Evolutionary conservation across 2,888 invertebrate species (phyloP).

Genomic region (Cryptocephalus moraei): DNA sequence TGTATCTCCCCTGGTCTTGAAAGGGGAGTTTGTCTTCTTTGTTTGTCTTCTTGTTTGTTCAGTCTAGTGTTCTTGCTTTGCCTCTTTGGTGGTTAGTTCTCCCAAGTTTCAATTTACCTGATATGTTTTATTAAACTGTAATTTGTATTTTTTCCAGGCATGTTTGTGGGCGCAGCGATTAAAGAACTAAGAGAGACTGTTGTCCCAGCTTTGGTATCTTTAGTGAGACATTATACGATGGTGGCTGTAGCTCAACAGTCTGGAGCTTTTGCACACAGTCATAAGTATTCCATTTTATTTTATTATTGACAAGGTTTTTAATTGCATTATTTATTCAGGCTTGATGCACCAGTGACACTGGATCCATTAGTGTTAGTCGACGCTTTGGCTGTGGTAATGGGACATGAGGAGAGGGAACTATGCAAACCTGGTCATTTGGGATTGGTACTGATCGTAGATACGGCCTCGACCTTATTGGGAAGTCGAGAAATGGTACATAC

Average conservation of each 20-base stretch:
- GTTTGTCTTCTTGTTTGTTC: too few relatives aligned
- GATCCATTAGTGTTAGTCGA: constrained; percentile 85
- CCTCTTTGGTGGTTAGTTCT: too few relatives aligned
- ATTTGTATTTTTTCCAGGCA: constrained; percentile 43
- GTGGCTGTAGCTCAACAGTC: constrained; percentile 91
- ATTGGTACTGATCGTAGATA: constrained; percentile 79
- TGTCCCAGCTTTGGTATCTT: constrained; percentile 75
- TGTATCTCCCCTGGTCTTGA: too few relatives aligned
- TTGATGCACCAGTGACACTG: constrained; percentile 59
- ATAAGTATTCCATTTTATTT: constrained; percentile 26
- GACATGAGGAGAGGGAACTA: constrained; percentile 93
- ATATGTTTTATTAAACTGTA: neutral
- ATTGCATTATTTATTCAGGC: constrained; percentile 14
- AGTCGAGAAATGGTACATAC: constrained; percentile 15
- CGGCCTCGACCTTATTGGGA: constrained; percentile 72
- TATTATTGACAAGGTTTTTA: neutral
- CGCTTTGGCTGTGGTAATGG: constrained; percentile 89
- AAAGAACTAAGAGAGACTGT: constrained; percentile 83
- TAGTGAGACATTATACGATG: constrained; percentile 90
- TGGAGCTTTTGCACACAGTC: constrained; percentile 62
- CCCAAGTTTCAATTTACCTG: too few relatives aligned
- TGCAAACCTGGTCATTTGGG: constrained; percentile 90
- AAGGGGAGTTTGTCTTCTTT: too few relatives aligned
- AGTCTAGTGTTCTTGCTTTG: too few relatives aligned
- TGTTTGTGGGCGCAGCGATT: constrained; percentile 91